phyloP scores from a whole-genome alignment of 1,140 invertebrate genomes.

The Aphelenchoides fujianensis region DNA sequence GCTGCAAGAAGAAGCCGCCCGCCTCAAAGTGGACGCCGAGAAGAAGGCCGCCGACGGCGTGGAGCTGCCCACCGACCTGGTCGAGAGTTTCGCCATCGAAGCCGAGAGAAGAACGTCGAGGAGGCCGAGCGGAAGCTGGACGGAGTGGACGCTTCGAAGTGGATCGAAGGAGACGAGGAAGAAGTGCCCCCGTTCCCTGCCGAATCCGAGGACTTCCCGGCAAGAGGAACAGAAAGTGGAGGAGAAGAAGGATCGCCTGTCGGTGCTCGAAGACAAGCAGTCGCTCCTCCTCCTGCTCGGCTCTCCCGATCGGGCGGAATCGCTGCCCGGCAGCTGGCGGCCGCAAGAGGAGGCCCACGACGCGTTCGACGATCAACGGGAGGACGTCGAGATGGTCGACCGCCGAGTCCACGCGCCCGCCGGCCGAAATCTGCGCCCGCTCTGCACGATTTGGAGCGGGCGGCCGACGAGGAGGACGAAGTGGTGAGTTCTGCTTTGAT shows the following conservation, averaged over 20 bases:
- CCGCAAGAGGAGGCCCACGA: neutral
- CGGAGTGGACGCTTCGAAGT: neutral
- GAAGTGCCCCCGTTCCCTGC: neutral
- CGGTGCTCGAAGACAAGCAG: neutral
- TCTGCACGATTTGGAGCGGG: neutral
- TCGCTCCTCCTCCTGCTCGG: neutral
- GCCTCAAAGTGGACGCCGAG: neutral
- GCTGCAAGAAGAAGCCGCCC: neutral
- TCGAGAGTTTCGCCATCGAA: conserved; percentile 18
- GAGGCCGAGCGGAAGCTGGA: too few species aligned
- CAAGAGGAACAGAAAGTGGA: too few species aligned
- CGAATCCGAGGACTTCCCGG: too few species aligned
- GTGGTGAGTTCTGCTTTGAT: neutral
- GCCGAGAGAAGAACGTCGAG: too few species aligned
- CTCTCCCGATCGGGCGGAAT: conserved; percentile 9
- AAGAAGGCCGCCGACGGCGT: neutral
- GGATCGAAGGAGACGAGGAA: neutral
- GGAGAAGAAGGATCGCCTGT: neutral
- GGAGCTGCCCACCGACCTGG: conserved; percentile 15
- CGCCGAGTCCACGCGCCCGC: neutral
- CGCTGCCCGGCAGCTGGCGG: neutral
- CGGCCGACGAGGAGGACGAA: neutral
- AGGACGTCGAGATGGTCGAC: neutral
- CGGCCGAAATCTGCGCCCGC: neutral
- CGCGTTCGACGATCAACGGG: neutral